These are phyloP conservation scores for Mergus octosetaceus DNA, from an alignment of 2,797 vertebrate genomes.

Conservation along the genomic window DNA sequence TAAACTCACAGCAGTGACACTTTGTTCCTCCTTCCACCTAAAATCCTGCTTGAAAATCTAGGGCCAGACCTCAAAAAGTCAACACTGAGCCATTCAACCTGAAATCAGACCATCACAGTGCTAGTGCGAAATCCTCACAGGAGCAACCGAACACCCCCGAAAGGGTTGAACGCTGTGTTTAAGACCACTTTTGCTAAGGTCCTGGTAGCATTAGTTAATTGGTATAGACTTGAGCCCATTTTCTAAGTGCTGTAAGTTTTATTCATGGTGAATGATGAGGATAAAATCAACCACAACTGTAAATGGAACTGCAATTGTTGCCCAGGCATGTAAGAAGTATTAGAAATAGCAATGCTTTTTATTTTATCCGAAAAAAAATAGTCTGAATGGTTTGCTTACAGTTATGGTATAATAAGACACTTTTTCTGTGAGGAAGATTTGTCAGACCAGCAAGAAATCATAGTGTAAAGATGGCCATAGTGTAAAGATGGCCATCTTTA, in stretches of 20 bases:
- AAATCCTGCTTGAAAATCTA: neutral
- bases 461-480: neutral
- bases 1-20: neutral
- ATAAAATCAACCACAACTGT: neutral
- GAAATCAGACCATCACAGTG: neutral
- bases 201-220: neutral
- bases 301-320: neutral
- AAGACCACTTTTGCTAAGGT: neutral
- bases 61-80: neutral
- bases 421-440: neutral
- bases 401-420: neutral
- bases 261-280: neutral
- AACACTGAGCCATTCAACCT: neutral
- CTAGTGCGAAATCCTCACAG: neutral
- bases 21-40: neutral
- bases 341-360: neutral
- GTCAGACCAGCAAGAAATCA: neutral
- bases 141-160: neutral
- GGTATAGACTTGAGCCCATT: neutral
- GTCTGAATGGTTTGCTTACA: neutral
- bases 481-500: rapidly evolving
- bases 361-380: neutral
- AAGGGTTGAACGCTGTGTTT: neutral
- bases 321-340: neutral
- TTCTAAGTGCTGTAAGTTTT: neutral